Conservation (phyloP, 2,113 vertebrate species). For the Hipposideros armiger region DNA sequence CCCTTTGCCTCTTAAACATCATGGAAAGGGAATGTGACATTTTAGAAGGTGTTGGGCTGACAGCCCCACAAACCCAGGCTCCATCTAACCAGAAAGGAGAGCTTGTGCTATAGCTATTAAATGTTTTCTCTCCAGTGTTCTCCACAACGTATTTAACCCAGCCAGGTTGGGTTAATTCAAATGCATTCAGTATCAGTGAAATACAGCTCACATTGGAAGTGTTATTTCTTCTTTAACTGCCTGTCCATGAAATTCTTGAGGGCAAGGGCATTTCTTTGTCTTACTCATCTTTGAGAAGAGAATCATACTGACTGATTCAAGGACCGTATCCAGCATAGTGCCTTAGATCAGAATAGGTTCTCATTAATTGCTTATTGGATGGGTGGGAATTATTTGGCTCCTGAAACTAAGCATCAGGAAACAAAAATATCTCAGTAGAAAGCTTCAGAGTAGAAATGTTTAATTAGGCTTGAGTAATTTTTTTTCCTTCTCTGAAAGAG, state of each 20-base stretch:
- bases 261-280: neutral
- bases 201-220: neutral
- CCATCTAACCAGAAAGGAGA: neutral
- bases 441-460: neutral
- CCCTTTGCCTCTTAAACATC: conserved; percentile 33
- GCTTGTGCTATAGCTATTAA: neutral
- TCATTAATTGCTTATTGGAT: neutral
- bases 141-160: neutral
- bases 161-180: neutral
- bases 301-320: neutral
- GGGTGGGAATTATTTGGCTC: neutral
- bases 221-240: conserved; percentile 26
- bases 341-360: neutral
- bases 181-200: neutral
- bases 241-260: neutral
- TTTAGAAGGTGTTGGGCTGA: conserved; percentile 51
- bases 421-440: neutral
- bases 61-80: neutral
- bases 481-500: neutral
- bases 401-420: neutral
- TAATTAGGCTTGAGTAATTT: neutral
- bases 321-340: neutral
- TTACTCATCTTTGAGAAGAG: neutral
- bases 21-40: conserved; percentile 52
- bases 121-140: neutral